Evolutionary conservation across 2,888 invertebrate species (phyloP).

Genomic region (Macaria liturata): DNA sequence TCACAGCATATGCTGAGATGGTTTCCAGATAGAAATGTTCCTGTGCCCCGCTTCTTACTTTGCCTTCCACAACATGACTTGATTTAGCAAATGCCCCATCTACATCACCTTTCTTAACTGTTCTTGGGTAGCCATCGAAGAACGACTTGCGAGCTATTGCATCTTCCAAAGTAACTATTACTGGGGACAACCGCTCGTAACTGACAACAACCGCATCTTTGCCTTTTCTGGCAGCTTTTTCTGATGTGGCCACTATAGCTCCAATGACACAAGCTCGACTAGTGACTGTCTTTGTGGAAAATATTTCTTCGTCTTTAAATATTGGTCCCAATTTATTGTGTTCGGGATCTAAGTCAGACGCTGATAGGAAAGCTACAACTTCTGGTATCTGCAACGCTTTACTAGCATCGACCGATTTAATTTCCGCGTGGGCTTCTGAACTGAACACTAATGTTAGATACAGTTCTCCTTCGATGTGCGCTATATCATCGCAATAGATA

Average conservation of each 20-base stretch:
- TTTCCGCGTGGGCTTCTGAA: conserved; percentile 90
- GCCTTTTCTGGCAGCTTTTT: conserved; percentile 90
- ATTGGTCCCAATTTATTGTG: conserved; percentile 87
- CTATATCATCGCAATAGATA: conserved; percentile 94
- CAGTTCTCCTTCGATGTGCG: conserved; percentile 87
- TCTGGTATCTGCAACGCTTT: conserved; percentile 89
- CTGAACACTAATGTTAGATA: conserved; percentile 91
- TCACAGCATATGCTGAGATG: conserved; percentile 85
- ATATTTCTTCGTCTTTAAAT: conserved; percentile 92
- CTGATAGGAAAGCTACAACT: conserved; percentile 90
- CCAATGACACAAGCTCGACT: conserved; percentile 92
- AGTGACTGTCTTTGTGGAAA: conserved; percentile 88
- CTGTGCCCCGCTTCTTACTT: conserved; percentile 89
- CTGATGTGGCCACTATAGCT: conserved; percentile 89
- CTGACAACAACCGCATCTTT: conserved; percentile 88
- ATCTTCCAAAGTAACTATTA: conserved; percentile 94
- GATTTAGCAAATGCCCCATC: conserved; percentile 86
- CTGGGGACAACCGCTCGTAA: conserved; percentile 90
- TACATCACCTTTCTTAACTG: conserved; percentile 85
- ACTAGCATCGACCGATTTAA: conserved; percentile 88
- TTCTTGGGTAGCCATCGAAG: conserved; percentile 80
- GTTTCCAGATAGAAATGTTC: conserved; percentile 97
- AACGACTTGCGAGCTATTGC: conserved; percentile 89
- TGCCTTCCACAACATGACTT: conserved; percentile 87
- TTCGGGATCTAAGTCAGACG: conserved; percentile 87